Conservation (phyloP, 2,113 vertebrate genomes). For the Chiloscyllium plagiosum region DNA sequence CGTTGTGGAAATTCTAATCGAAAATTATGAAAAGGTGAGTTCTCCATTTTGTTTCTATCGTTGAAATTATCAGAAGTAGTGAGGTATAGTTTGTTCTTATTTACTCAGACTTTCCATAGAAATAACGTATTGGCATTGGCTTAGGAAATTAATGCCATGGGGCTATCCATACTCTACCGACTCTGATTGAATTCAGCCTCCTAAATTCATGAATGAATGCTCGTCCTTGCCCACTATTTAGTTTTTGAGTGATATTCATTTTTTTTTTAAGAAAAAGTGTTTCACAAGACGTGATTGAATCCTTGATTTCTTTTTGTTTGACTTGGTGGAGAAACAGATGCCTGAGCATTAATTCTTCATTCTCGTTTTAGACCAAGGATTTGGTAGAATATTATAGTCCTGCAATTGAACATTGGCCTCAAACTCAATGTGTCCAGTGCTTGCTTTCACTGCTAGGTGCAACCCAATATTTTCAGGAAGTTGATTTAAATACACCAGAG, state of each 20-base stretch:
- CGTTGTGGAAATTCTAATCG: conserved; percentile 92
- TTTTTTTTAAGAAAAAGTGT: not conserved
- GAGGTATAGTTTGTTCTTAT: not conserved
- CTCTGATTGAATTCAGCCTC: not conserved
- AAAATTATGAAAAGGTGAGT: conserved; percentile 85
- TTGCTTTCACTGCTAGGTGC: not conserved
- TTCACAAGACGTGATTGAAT: not conserved
- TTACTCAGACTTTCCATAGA: not conserved
- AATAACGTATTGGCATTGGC: not conserved
- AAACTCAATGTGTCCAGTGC: not conserved
- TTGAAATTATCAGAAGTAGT: not conserved
- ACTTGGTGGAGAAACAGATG: not conserved
- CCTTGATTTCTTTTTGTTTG: not conserved
- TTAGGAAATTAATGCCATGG: not conserved
- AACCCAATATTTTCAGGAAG: not conserved
- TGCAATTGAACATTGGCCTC: not conserved
- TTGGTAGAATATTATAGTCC: not conserved
- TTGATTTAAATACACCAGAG: not conserved
- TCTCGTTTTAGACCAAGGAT: not conserved
- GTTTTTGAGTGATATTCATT: not conserved
- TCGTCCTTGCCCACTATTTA: too few relatives aligned
- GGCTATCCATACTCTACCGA: not conserved
- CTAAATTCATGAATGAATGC: not conserved
- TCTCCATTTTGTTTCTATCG: not conserved
- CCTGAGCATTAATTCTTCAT: not conserved